Base-by-base conservation (phyloP, 2,113 vertebrate species). In the Macquaria australasica region DNA sequence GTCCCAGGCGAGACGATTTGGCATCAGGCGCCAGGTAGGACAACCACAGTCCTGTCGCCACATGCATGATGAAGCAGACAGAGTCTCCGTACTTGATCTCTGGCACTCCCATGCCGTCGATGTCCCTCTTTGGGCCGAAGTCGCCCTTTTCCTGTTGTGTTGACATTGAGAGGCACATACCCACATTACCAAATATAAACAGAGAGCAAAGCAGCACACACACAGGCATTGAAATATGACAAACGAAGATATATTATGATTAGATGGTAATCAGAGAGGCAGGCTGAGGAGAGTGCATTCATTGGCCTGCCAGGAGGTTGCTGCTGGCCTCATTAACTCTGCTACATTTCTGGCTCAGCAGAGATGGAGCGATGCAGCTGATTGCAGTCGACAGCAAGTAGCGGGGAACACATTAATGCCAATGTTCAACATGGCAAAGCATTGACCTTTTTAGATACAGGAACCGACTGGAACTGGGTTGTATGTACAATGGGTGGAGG, bases 71-170 rank as follows among this genome's bases (percentile, higher is more conserved):
- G 89, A 99, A 98, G 91, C 98, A 99, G 84, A 98, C 20, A 0
- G 98, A 98, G 94, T 99, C 98, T 6, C 98, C 98, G 0, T 99
- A 99, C 87, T 99, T 99, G 89, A 99, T 97, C 95, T 99, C 98
- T 34, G 98, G 96, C 60, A 94, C 91, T 16, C 98, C 98, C 98
- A 99, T 99, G 81, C 98, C 98, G 48, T 99, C 98, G 8, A 98
- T 97, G 77, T 99, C 98, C 87, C 97, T 96, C 92, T 97, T 99
- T 70, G 96, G 94, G 84, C 95, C 95, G 0, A 95, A 88, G 81
- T 99, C 98, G 20, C 96, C 85, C 91, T 99, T 99, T 94, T 99
- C 98, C 96, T 99, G 73, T 81, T 84, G 89, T 58, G n/a, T 58
- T 53, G 3, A 81, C 39, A 89, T 63, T 71, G 10, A 78, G 53